Percentiles rank a stretch among this genome's conserved stretches.
These are phyloP conservation scores for Synergus itoensis DNA, from an alignment of 2,888 invertebrate species.

Conservation along the genomic window DNA sequence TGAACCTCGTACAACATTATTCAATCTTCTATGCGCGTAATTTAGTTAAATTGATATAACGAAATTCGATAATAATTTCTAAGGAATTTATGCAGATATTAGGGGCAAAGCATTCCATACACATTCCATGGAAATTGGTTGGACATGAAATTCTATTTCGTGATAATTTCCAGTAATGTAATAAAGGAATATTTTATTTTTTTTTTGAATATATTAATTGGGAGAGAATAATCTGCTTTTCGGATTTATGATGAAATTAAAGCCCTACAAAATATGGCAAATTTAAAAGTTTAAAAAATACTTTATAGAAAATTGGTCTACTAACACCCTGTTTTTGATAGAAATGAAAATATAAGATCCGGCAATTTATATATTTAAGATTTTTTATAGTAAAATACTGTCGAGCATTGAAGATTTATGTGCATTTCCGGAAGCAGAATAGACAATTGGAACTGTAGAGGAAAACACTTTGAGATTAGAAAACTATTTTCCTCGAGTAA, in stretches of 20 bases:
- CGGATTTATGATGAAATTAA: too few relatives aligned
- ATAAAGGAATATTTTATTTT: neutral
- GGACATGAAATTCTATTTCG: neutral
- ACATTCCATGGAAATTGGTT: neutral
- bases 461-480: neutral
- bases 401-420: neutral
- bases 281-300: too few relatives aligned
- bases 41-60: neutral
- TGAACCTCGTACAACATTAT: neutral
- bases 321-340: neutral
- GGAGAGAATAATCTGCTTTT: too few relatives aligned
- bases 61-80: neutral
- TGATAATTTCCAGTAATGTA: neutral
- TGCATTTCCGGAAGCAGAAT: neutral
- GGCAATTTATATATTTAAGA: neutral
- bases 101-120: neutral
- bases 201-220: neutral
- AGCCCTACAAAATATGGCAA: too few relatives aligned
- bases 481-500: constrained; percentile 2
- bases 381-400: neutral
- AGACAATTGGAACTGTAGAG: neutral
- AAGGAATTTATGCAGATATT: neutral
- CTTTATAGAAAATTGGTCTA: too few relatives aligned
- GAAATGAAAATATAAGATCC: neutral
- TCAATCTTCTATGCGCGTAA: neutral